Evolutionary conservation across 2,888 invertebrate genomes (phyloP).

Genomic region (Conops quadrifasciatus): DNA sequence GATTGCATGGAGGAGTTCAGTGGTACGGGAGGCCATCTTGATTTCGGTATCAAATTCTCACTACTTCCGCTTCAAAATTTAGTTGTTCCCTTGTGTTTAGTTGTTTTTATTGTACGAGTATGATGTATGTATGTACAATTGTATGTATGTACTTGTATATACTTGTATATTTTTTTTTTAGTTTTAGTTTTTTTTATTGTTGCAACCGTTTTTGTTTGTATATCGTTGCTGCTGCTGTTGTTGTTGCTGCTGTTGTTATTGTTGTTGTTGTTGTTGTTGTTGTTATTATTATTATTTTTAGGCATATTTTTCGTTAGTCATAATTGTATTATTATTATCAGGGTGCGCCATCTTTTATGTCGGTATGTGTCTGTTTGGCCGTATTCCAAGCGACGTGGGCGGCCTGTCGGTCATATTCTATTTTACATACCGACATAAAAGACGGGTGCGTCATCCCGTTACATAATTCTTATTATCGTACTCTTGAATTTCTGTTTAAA

Average conservation of each 20-base stretch:
- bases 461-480: too few relatives aligned
- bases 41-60: constrained; percentile 65
- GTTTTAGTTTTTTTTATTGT: not conserved
- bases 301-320: constrained; percentile 9
- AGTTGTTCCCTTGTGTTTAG: constrained; percentile 23
- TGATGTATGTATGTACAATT: too few relatives aligned
- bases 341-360: too few relatives aligned
- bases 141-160: too few relatives aligned
- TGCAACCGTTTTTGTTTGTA: not conserved
- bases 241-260: constrained; percentile 12
- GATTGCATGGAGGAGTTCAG: constrained; percentile 96
- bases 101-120: not conserved
- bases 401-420: too few relatives aligned
- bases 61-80: constrained; percentile 33
- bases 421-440: too few relatives aligned
- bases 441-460: too few relatives aligned
- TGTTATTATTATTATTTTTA: constrained; percentile 2
- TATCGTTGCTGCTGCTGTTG: constrained; percentile 1
- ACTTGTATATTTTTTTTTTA: too few relatives aligned
- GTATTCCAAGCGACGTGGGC: too few relatives aligned
- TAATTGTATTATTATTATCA: too few relatives aligned
- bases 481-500: too few relatives aligned
- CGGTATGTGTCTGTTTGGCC: too few relatives aligned
- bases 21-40: constrained; percentile 69
- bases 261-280: not conserved